Evolutionary conservation across 1,140 invertebrate genomes (phyloP), one percentile per base, ranked within the genome.

Genomic region (Phthorimaea operculella): DNA sequence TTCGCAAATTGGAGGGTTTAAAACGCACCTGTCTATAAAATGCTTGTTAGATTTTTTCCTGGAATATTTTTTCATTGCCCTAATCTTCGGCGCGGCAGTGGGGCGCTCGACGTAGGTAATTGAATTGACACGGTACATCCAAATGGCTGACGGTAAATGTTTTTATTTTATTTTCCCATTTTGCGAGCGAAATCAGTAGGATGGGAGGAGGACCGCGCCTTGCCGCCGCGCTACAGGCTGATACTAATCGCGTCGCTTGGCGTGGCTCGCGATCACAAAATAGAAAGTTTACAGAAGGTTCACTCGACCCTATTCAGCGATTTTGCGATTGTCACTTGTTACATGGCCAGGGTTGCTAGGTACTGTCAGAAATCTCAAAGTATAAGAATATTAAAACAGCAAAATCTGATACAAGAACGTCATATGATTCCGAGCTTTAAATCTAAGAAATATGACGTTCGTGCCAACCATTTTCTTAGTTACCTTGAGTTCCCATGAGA

Each of bases 61-160:
- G 58, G 61, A 75, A 71, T 64, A 72, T 74, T 76, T 80, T 77
- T 73, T 80, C 76, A 81, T 83, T 72, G 68, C 76, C 69, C 62
- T 78, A 75, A 77, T 70, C 66, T 70, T 71, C 59, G 63, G 62
- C 63, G 60, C 62, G 60, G 66, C 68, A 66, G 73, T 59, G 65
- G 62, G 70, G 63, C 66, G 64, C 63, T 66, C 63, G 59, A 57
- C 64, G 63, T 64, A 63, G 50, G 66, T 77, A 74, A 74, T 78
- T 78, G 68, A 74, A 76, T 72, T 73, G 68, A 69, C 71, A 71
- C 72, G 72, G 68, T 56, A 76, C 70, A 77, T 71, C 63, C 65
- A 70, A 78, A 76, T 75, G 69, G 65, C 66, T 70, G 71, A 54
- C 54, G 67, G 60, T 57, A 60, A 71, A 68, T 69, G 59, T 65